Percentiles rank a stretch among this genome's conserved stretches.
Conservation (phyloP, 1,140 invertebrate species). For the Drosophila kohkoa region DNA sequence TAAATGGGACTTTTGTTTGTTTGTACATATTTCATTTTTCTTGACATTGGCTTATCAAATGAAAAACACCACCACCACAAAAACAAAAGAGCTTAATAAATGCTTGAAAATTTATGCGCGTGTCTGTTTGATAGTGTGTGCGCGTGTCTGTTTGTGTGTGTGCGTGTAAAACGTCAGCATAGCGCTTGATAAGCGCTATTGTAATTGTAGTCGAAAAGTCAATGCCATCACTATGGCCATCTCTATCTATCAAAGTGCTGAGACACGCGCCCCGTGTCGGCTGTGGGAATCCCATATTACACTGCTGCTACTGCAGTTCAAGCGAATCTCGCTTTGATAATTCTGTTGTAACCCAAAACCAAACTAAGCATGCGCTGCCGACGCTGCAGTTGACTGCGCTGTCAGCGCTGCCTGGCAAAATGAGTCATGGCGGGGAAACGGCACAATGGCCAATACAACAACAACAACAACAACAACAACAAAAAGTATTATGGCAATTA, state of each 20-base stretch:
- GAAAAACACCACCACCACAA: slow-evolving; percentile 45
- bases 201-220: slow-evolving; percentile 48
- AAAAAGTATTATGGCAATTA: slow-evolving; percentile 69
- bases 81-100: background rate
- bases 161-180: slow-evolving; percentile 39
- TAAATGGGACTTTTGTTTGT: slow-evolving; percentile 24
- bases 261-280: slow-evolving; percentile 37
- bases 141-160: slow-evolving; percentile 10
- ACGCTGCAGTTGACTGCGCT: slow-evolving; percentile 19
- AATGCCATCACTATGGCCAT: slow-evolving; percentile 30
- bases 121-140: slow-evolving; percentile 10
- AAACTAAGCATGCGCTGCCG: slow-evolving; percentile 2
- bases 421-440: slow-evolving; percentile 48
- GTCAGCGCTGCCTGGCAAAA: background rate
- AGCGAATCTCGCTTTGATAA: slow-evolving; percentile 54
- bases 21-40: slow-evolving; percentile 43
- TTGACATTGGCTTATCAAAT: slow-evolving; percentile 79
- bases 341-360: slow-evolving; percentile 58
- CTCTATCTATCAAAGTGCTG: slow-evolving; percentile 35
- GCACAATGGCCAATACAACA: slow-evolving; percentile 27
- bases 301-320: slow-evolving; percentile 51
- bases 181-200: slow-evolving; percentile 74
- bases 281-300: slow-evolving; percentile 45
- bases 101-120: slow-evolving; percentile 33
- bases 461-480: slow-evolving; percentile 51